These are phyloP conservation scores for Homalodisca vitripennis DNA, from an alignment of 1,140 invertebrate species.

Conservation along the genomic window DNA sequence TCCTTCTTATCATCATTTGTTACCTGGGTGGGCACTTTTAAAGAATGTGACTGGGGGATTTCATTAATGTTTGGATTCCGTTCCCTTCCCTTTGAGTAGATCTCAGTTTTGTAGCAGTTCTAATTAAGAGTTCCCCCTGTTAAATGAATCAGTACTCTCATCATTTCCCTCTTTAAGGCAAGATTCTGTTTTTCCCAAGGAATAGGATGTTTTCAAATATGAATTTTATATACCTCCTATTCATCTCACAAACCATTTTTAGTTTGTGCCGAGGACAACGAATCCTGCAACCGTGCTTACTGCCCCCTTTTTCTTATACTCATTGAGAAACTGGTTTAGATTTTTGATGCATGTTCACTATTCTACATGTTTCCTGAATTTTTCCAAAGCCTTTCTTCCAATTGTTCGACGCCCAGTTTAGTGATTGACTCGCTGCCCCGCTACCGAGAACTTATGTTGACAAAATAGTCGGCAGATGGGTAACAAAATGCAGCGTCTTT, in stretches of 20 bases:
- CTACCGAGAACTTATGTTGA: background rate
- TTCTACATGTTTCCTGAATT: conserved; percentile 10
- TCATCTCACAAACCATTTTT: conserved; percentile 10
- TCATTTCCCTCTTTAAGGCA: background rate
- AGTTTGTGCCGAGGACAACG: conserved; percentile 1
- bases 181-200: conserved; percentile 20
- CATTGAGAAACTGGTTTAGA: conserved; percentile 10
- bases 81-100: background rate
- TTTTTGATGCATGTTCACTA: conserved; percentile 5
- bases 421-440: background rate
- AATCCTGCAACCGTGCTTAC: background rate
- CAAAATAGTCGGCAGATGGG: conserved; percentile 17
- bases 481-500: conserved; percentile 5
- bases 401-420: conserved; percentile 13
- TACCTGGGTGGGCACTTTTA: background rate
- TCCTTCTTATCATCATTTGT: background rate
- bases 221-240: conserved; percentile 2
- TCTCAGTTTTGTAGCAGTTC: background rate
- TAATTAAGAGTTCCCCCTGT: background rate
- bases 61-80: background rate
- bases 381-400: conserved; percentile 11
- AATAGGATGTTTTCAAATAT: conserved; percentile 14
- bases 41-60: background rate
- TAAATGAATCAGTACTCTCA: background rate
- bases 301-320: background rate